These are phyloP conservation scores for Cremastinae sp. DNA, from an alignment of 2,888 invertebrate genomes.

Conservation along the genomic window DNA sequence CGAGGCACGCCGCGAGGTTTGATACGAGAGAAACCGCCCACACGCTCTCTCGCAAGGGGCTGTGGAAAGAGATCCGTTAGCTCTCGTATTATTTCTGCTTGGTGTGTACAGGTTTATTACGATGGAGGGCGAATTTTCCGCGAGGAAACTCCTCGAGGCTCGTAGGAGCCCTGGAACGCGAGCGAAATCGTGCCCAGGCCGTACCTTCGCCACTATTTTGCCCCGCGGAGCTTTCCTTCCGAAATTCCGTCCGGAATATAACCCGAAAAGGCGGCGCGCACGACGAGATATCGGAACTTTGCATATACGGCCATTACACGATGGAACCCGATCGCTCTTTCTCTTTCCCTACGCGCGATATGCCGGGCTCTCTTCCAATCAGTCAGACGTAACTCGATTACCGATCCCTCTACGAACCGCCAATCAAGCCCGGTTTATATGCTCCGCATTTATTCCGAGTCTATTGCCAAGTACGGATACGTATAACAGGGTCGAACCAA, in stretches of 20 bases:
- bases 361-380: constrained; percentile 67
- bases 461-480: constrained; percentile 10
- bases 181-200: too few species aligned
- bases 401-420: constrained; percentile 63
- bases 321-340: neutral
- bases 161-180: too few species aligned
- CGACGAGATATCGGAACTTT: too few species aligned
- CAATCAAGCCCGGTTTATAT: constrained; percentile 66
- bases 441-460: neutral
- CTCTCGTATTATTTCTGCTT: constrained; percentile 18
- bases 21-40: constrained; percentile 63
- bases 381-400: constrained; percentile 73
- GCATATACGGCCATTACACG: neutral
- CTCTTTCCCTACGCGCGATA: constrained; percentile 16
- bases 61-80: constrained; percentile 38
- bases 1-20: constrained; percentile 74
- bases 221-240: constrained; percentile 46
- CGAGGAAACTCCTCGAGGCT: too few species aligned
- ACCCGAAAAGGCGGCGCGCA: constrained; percentile 45
- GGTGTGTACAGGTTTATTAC: neutral
- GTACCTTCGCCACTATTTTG: neutral
- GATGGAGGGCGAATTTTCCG: too few species aligned
- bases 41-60: constrained; percentile 61
- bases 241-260: constrained; percentile 71
- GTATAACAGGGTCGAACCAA: constrained; percentile 16